These are phyloP conservation scores for Pimephales promelas DNA, from an alignment of 2,113 vertebrate species.

Conservation along the genomic window DNA sequence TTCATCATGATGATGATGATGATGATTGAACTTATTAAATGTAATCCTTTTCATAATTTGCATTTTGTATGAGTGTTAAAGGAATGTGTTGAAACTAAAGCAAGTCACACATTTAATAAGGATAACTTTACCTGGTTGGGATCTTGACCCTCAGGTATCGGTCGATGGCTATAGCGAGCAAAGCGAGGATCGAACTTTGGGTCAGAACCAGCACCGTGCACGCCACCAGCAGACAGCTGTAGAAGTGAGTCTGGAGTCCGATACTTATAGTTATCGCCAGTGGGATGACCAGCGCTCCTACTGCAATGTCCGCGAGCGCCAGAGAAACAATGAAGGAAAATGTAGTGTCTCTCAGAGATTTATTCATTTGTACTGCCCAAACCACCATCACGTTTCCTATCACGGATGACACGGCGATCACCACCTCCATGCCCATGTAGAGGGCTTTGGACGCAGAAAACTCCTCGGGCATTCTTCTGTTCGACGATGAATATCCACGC, in stretches of 20 bases:
- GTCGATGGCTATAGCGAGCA: slow-evolving; percentile 95
- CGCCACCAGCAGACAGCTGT: slow-evolving; percentile 93
- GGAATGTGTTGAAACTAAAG: too few relatives aligned
- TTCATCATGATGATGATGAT: background rate
- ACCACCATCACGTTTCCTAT: slow-evolving; percentile 96
- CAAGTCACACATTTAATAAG: too few relatives aligned
- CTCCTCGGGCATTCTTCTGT: slow-evolving; percentile 76
- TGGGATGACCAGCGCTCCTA: slow-evolving; percentile 94
- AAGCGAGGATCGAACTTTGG: slow-evolving; percentile 95
- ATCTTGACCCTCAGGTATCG: slow-evolving; percentile 96
- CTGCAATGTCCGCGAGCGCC: slow-evolving; percentile 92
- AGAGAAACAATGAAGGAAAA: slow-evolving; percentile 96
- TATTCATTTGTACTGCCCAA: slow-evolving; percentile 97
- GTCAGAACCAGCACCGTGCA: slow-evolving; percentile 96
- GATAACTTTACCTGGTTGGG: slow-evolving; percentile 86
- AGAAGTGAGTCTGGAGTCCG: slow-evolving; percentile 89
- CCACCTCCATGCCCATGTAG: slow-evolving; percentile 92
- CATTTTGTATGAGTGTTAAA: too few relatives aligned
- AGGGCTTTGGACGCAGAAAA: slow-evolving; percentile 80
- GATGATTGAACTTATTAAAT: background rate
- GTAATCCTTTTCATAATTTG: too few relatives aligned
- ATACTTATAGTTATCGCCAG: slow-evolving; percentile 94
- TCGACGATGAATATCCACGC: slow-evolving; percentile 35
- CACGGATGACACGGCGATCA: slow-evolving; percentile 91
- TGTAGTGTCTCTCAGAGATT: slow-evolving; percentile 89